Conservation (phyloP, 2,888 invertebrate genomes). For the Artemia sinica region DNA sequence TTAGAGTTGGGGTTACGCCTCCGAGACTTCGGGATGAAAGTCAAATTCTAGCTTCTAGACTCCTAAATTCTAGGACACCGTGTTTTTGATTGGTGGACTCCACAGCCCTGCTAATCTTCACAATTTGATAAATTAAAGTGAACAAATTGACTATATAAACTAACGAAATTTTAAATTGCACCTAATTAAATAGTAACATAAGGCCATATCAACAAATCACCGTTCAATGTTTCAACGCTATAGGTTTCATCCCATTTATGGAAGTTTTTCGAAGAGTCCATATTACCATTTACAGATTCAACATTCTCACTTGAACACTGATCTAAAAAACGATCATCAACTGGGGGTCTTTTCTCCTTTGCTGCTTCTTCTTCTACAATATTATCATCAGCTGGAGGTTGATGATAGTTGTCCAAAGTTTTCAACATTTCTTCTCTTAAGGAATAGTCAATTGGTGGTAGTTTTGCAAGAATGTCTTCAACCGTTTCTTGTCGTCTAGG, state of each 20-base stretch:
- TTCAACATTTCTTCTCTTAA: constrained; percentile 33
- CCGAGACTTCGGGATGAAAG: too few species aligned
- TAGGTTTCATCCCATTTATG: constrained; percentile 81
- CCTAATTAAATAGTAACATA: constrained; percentile 83
- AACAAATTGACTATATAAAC: too few species aligned
- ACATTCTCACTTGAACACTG: constrained; percentile 31
- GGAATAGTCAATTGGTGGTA: constrained; percentile 47
- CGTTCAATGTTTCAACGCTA: constrained; percentile 51
- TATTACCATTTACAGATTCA: constrained; percentile 36
- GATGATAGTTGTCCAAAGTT: constrained; percentile 22
- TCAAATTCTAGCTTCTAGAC: too few species aligned
- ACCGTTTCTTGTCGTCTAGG: constrained; percentile 32
- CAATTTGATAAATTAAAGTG: too few species aligned
- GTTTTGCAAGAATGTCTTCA: constrained; percentile 43
- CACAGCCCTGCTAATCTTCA: too few species aligned
- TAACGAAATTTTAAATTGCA: not conserved
- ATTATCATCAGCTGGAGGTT: constrained; percentile 16
- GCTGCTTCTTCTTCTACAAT: constrained; percentile 15
- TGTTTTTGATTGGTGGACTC: too few species aligned
- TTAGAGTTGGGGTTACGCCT: too few species aligned
- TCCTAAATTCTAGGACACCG: too few species aligned
- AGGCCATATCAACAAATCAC: constrained; percentile 73
- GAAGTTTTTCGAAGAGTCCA: constrained; percentile 41
- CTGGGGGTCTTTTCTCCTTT: constrained; percentile 16
- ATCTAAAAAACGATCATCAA: constrained; percentile 28